Evolutionary conservation across 2,888 invertebrate species (phyloP), one percentile per base, ranked within the genome.

Genomic region (Anthophora plumipes): DNA sequence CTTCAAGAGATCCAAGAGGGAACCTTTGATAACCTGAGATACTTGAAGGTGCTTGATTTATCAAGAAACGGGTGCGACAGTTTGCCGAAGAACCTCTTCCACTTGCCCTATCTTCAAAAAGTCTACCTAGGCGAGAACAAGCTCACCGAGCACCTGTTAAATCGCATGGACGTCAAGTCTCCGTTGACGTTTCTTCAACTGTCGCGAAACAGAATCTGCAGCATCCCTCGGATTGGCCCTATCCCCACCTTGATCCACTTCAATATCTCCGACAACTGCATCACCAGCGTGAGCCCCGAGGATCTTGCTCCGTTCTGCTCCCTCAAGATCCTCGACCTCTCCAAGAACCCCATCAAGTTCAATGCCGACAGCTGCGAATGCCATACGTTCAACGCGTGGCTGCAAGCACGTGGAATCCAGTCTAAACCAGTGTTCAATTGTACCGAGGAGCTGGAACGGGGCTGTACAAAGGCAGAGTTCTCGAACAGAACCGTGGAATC

Each of bases 271-370:
- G 90, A 93, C 61, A 96, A 96, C 90, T 93, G 94, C 0, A 93
- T 96, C 61, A 89, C 73, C 0, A 88, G 89, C 2, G 85, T 96
- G 0, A 93, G 93, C 6, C 93, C 95, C 6, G 92, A 94, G 39
- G 95, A 95, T 69, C 94, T 96, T 83, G 95, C 96, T 0, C 93
- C 94, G 3, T 94, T 96, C 93, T 96, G 96, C 91, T 94, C 94
- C 77, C 92, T 96, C 43, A 93, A 93, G 77, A 94, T 93, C 80
- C 94, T 96, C 52, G 96, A 96, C 90, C 89, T 95, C 0, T 78
- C 90, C 3, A 83, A 64, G 0, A 92, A 93, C 69, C 84, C 83
- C 2, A 77, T 92, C 25, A 80, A 85, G 55, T 71, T 84, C 61
- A 37, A 82, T 20, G 50, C 70, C 6, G 68, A 46, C 17, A 81